Conservation (phyloP, 2,113 vertebrate species). For the Dicerorhinus sumatrensis region DNA sequence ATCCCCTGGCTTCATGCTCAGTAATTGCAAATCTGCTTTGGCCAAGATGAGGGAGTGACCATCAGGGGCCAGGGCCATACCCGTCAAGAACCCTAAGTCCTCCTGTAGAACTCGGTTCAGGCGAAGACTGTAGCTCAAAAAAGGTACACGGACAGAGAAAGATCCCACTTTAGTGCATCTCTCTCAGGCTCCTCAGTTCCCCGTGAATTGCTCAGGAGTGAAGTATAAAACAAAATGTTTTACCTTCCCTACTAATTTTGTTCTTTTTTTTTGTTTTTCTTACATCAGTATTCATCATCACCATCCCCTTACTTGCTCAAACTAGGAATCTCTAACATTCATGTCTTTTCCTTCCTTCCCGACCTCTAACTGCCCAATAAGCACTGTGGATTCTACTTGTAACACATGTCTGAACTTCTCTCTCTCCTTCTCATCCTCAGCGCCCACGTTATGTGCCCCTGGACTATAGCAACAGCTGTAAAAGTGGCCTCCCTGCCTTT, state of each 20-base stretch:
- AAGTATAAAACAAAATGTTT: background rate
- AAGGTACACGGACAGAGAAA: background rate
- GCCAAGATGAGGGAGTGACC: slow-evolving; percentile 67
- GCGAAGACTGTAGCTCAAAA: slow-evolving; percentile 30
- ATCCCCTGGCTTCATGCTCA: slow-evolving; percentile 51
- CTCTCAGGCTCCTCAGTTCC: background rate
- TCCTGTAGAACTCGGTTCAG: slow-evolving; percentile 53
- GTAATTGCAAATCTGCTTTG: background rate
- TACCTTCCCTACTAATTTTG: background rate
- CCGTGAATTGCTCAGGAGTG: background rate
- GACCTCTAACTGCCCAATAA: background rate
- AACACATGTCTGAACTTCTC: background rate
- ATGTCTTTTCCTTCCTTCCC: background rate
- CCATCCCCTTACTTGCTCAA: background rate
- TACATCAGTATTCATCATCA: background rate
- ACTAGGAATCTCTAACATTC: background rate
- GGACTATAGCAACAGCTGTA: background rate
- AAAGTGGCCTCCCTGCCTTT: background rate
- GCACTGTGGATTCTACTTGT: background rate
- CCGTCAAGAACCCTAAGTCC: slow-evolving; percentile 61
- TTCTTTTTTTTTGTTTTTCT: background rate
- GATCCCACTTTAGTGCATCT: background rate
- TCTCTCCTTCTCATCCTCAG: background rate
- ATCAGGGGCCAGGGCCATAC: slow-evolving; percentile 47
- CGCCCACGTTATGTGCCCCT: background rate